Evolutionary conservation across 2,113 vertebrate genomes (phyloP).

Genomic region (Chionis minor): DNA sequence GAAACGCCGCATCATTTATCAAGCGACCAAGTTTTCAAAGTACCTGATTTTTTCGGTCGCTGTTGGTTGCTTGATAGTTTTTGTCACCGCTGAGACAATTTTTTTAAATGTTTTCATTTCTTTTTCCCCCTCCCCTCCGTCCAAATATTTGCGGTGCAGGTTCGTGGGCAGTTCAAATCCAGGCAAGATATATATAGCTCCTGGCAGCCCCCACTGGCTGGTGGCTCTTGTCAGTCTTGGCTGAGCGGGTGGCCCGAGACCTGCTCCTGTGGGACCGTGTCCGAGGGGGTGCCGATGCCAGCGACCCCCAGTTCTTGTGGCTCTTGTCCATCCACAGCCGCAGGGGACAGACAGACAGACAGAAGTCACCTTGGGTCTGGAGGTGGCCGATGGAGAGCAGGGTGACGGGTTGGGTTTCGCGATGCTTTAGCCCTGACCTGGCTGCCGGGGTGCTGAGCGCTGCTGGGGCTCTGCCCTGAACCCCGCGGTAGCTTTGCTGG

Average conservation of each 20-base stretch:
- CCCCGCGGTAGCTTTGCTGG: background rate
- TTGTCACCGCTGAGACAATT: background rate
- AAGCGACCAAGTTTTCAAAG: background rate
- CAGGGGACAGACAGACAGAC: background rate
- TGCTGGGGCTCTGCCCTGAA: background rate
- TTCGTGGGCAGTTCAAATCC: background rate
- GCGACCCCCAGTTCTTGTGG: background rate
- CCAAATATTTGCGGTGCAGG: background rate
- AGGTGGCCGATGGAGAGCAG: background rate
- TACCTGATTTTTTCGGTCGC: background rate
- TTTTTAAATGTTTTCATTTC: background rate
- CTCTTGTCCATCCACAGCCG: background rate
- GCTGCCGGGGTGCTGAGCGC: background rate
- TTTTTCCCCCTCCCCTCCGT: background rate
- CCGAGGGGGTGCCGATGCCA: background rate
- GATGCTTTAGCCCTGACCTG: fast-evolving
- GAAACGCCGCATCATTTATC: background rate
- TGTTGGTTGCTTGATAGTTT: background rate
- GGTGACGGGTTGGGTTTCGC: fast-evolving
- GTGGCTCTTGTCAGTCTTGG: background rate
- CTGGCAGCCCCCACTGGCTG: background rate
- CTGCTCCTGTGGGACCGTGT: background rate
- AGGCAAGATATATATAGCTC: background rate
- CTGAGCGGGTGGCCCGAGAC: background rate
- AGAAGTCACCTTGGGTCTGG: background rate